Evolutionary conservation across 2,113 vertebrate genomes (phyloP).

Genomic region (Mionectes macconnelli): DNA sequence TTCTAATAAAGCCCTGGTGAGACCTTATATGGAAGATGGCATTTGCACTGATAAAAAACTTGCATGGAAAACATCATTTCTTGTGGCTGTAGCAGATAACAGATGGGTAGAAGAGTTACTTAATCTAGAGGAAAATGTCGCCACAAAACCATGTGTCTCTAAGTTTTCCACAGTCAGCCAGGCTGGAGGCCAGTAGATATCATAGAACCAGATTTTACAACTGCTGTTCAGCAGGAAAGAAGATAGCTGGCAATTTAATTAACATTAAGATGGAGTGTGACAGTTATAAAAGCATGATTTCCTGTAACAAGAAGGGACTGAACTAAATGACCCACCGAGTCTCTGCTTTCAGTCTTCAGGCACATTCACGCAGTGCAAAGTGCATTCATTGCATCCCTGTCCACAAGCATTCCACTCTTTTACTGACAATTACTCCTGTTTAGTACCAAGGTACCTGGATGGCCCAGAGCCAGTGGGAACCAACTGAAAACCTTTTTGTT

Average conservation of each 20-base stretch:
- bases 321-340: neutral
- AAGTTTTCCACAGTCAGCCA: neutral
- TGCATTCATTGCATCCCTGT: neutral
- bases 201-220: neutral
- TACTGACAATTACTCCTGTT: neutral
- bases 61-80: neutral
- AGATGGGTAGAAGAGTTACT: neutral
- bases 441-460: neutral
- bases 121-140: neutral
- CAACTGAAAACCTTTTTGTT: neutral
- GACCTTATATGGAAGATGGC: neutral
- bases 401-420: neutral
- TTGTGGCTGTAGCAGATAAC: neutral
- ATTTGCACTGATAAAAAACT: neutral
- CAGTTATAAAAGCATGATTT: neutral
- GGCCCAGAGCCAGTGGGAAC: neutral
- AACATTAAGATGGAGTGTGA: neutral
- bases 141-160: neutral
- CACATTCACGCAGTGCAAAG: neutral
- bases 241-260: neutral
- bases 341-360: neutral
- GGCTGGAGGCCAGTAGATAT: neutral
- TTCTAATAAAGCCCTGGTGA: neutral
- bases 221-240: neutral
- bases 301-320: neutral